A percentile compares a stretch with the other conserved stretches of the same genome.
These are phyloP conservation scores for Atta cephalotes DNA, from an alignment of 1,140 invertebrate species.

Conservation along the genomic window DNA sequence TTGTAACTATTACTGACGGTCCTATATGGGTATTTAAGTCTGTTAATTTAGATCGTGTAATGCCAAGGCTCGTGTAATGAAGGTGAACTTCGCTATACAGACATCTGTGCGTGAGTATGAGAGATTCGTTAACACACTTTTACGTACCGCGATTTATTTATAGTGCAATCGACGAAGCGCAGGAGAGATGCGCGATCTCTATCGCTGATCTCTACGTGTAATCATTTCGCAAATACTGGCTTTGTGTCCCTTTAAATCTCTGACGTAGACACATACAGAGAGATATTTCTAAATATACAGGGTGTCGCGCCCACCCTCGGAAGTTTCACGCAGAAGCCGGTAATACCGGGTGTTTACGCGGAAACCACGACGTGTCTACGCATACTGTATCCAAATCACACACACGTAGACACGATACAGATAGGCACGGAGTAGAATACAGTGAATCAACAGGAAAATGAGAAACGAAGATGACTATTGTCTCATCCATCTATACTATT, in stretches of 20 bases:
- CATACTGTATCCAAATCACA: slow-evolving; percentile 20
- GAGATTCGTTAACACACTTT: background rate
- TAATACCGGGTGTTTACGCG: slow-evolving; percentile 17
- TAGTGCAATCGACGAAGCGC: background rate
- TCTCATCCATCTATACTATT: background rate
- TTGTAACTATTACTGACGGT: too few species aligned
- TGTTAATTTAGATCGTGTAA: background rate
- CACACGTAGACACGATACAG: background rate
- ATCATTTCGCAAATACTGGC: slow-evolving; percentile 51
- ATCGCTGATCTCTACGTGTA: slow-evolving; percentile 42
- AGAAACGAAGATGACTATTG: background rate
- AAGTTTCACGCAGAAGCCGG: background rate
- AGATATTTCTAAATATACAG: slow-evolving; percentile 43
- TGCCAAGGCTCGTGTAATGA: background rate
- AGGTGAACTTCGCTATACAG: background rate
- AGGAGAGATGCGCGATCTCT: slow-evolving; percentile 13
- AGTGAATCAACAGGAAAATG: background rate
- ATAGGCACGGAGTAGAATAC: background rate
- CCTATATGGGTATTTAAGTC: background rate
- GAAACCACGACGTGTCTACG: background rate
- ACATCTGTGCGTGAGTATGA: background rate
- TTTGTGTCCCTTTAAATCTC: slow-evolving; percentile 45
- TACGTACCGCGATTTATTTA: background rate
- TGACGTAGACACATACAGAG: slow-evolving; percentile 22
- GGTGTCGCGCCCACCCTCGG: background rate